Evolutionary conservation across 2,797 vertebrate genomes (phyloP), one percentile per base, ranked within the genome.

Genomic region (Melanotaenia boesemani): DNA sequence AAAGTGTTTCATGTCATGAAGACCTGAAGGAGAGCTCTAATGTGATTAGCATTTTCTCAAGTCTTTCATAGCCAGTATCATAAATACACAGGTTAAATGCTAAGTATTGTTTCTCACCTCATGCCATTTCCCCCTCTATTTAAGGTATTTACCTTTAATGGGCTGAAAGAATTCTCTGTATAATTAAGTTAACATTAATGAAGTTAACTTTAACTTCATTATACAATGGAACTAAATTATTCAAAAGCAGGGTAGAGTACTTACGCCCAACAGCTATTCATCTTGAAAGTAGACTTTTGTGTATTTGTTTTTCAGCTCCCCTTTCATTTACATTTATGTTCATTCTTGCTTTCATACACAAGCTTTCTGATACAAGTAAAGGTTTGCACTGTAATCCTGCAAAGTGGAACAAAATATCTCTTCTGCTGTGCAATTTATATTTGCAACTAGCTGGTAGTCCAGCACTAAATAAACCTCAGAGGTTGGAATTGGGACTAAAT

Each of bases 241-340:
- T 68, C 37, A 37, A 56, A 16, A 50, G 36, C 11, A 67, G 28
- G 62, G 26, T 18, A 18, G 56, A 41, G 15, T 12, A 2, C 54
- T n/a, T 62, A 6, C 58, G 20, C 52, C 72, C 50, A 26, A 0
- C 24, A 26, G 58, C 28, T 46, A 55, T 54, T 70, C 34, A 68
- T 39, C 36, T 63, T 73, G 50, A 2, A 57, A 32, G n/a, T 26
- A 39, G 1, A 44, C 63, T 72, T 67, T 28, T 28, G 10, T 76
- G 20, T 54, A 13, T 74, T 24, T 63, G 39, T 55, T 69, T 41
- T 79, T 63, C 59, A 55, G 28, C 41, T 5, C 22, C 61, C 5
- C 7, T 28, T 50, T 81, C 41, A 73, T 77, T 82, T 20, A 72
- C 67, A 75, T 67, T 66, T 61, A 67, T 68, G 54, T 57, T 75